Evolutionary conservation across 2,888 invertebrate species (phyloP).

Genomic region (Philereme transversata): DNA sequence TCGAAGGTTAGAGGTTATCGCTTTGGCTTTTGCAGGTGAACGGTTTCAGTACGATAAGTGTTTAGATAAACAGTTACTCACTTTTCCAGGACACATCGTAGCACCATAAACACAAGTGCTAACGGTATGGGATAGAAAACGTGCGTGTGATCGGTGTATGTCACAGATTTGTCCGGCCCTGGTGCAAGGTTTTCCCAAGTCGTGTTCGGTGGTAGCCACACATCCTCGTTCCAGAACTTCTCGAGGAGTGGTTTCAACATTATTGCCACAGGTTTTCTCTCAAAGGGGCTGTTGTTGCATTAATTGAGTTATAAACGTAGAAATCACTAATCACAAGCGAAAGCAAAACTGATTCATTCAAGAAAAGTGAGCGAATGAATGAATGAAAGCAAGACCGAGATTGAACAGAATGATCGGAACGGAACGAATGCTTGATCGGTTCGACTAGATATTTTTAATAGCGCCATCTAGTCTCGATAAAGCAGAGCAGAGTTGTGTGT

Average conservation of each 20-base stretch:
- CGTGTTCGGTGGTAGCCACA: conserved; percentile 96
- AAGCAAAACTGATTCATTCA: conserved; percentile 15
- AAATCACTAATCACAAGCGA: conserved; percentile 19
- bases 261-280: conserved; percentile 37
- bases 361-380: conserved; percentile 5
- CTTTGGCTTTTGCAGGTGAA: conserved; percentile 30
- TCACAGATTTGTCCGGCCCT: conserved; percentile 87
- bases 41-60: conserved; percentile 20
- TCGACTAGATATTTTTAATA: no score
- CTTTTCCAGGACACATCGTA: conserved; percentile 94
- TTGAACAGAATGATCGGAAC: neutral
- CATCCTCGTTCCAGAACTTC: conserved; percentile 91
- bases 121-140: conserved; percentile 92
- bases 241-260: conserved; percentile 75
- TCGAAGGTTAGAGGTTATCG: conserved; percentile 41
- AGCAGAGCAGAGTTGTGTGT: no score
- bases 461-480: no score
- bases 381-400: neutral
- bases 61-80: conserved; percentile 75
- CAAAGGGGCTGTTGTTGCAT: conserved; percentile 17
- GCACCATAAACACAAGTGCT: conserved; percentile 89
- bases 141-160: conserved; percentile 91
- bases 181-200: conserved; percentile 95
- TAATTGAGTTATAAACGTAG: conserved; percentile 25
- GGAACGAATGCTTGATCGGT: neutral